Base-by-base conservation (phyloP, 2,113 vertebrate species). In the Neopipo cinnamomea region DNA sequence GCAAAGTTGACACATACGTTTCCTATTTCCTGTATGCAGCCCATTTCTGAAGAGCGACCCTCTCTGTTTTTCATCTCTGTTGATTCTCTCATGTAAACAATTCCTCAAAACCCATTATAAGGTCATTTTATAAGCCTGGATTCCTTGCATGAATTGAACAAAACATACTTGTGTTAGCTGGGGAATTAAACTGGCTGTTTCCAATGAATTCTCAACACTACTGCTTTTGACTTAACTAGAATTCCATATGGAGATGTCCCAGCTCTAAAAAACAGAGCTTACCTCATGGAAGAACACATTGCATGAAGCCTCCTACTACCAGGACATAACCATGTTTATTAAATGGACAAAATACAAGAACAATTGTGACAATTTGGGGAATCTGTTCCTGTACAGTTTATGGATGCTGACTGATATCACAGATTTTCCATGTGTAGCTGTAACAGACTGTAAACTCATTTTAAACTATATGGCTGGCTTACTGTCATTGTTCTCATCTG, bases 41-140 rank as follows among this genome's bases (percentile, higher is more conserved):
- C 50, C 9, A 6, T 93, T 93, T 92, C 89, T 93, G 39, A 96
- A 94, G 46, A 67, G 22, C 18, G 37, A 85, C 47, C 39, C 83
- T 95, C 91, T 95, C 76, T 94, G 81, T 85, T 77, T 93, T 79
- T 78, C 66, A 85, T 93, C 65, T 91, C 46, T 95, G 67, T 85
- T 42, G 44, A 89, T 89, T 89, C 59, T 92, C 67, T 85, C 70
- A 58, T 75, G 42, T 93, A 95, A 96, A 95, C 77, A 95, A 93
- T 85, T 94, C 82, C 91, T 95, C 67, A 90, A 95, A 96, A 94
- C 31, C 67, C 92, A 79, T 92, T 96, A 95, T 91, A 88, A 91
- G 85, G 95, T 86, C 62, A 73, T 74, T 75, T 88, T 63, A 83
- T 78, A 89, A 89, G 52, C 58, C 73, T 91, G 58, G 30, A 56